phyloP scores from a whole-genome alignment of 2,113 vertebrate genomes.

The Rattus norvegicus region GRCr8 NC_086019.1:44899001-44899500 shows the following conservation, averaged over 20 bases:
- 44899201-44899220: conserved; percentile 66
- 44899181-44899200: conserved; percentile 68
- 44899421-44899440: background rate
- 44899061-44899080: conserved; percentile 71
- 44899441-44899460: background rate
- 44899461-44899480: background rate
- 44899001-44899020: conserved; percentile 53
- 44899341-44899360: conserved; percentile 4
- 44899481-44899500: background rate
- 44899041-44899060: conserved; percentile 56
- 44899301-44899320: conserved; percentile 11
- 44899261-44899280: background rate
- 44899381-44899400: background rate
- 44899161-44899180: conserved; percentile 60
- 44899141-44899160: conserved; percentile 64
- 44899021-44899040: conserved; percentile 32
- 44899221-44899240: conserved; percentile 72
- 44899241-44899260: conserved; percentile 21
- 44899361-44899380: background rate
- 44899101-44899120: conserved; percentile 70
- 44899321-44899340: conserved; percentile 35
- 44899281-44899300: conserved; percentile 59
- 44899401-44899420: background rate
- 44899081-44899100: conserved; percentile 50
- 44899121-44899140: conserved; percentile 63